Conservation (phyloP, 2,113 vertebrate genomes). For the Hemichromis elongatus region DNA sequence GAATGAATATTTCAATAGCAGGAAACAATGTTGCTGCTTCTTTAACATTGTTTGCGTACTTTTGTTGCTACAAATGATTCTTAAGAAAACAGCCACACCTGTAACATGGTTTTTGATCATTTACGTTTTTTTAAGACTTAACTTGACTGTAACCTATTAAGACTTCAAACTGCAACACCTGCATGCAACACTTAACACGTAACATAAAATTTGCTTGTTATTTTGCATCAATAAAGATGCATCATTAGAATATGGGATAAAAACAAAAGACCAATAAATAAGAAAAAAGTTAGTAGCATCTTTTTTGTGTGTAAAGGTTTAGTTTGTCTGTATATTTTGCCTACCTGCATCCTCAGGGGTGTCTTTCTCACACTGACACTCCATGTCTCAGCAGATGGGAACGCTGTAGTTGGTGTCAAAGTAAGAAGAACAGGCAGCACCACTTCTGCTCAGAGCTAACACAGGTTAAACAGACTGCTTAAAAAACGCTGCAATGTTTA, state of each 20-base stretch:
- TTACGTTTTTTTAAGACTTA: neutral
- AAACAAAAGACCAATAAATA: neutral
- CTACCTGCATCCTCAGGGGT: conserved; percentile 41
- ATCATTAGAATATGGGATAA: neutral
- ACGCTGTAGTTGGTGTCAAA: neutral
- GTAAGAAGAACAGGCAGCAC: neutral
- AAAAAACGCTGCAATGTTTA: neutral
- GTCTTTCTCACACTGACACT: conserved; percentile 54
- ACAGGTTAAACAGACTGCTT: neutral
- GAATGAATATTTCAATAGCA: neutral
- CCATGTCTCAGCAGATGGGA: conserved; percentile 35
- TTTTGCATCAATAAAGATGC: neutral
- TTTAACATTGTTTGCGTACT: neutral
- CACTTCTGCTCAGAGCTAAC: neutral
- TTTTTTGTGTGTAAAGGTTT: neutral
- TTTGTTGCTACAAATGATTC: neutral
- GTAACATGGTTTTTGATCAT: neutral
- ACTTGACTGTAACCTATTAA: neutral
- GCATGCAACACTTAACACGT: neutral
- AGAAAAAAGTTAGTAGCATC: accelerated
- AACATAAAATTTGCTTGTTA: neutral
- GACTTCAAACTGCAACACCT: neutral
- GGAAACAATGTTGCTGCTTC: neutral
- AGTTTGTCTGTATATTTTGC: neutral
- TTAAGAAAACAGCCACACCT: neutral